Evolutionary conservation across 2,113 vertebrate genomes (phyloP).

Genomic region (Gnathonemus longibarbis): DNA sequence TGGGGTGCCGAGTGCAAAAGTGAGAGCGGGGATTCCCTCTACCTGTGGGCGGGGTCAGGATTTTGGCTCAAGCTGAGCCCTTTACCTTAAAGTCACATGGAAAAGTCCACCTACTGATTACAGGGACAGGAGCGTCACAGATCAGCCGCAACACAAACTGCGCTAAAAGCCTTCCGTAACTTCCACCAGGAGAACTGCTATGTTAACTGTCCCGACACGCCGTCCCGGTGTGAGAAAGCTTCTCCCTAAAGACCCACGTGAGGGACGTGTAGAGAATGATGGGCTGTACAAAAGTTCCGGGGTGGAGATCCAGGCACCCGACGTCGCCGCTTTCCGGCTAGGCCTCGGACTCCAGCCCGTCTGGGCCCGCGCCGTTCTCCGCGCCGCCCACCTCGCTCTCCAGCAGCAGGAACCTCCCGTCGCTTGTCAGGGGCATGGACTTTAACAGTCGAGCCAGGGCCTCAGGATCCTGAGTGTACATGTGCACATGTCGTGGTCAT

Average conservation of each 20-base stretch:
- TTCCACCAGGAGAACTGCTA: neutral
- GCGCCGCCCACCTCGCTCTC: slow-evolving; percentile 59
- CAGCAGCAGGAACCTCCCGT: slow-evolving; percentile 87
- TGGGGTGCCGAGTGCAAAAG: neutral
- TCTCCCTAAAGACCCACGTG: neutral
- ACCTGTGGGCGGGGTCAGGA: neutral
- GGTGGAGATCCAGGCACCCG: neutral
- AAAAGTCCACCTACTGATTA: neutral
- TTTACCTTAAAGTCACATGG: neutral
- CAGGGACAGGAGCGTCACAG: neutral
- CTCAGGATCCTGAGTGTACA: slow-evolving; percentile 73
- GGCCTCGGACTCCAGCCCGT: slow-evolving; percentile 85
- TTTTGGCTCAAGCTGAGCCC: neutral
- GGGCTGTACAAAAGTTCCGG: neutral
- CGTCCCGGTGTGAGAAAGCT: neutral
- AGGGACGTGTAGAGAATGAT: neutral
- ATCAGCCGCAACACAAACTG: neutral
- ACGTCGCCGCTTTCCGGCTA: slow-evolving; percentile 36
- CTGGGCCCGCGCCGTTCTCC: slow-evolving; percentile 52
- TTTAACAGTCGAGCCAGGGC: slow-evolving; percentile 85
- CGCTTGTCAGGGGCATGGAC: slow-evolving; percentile 80
- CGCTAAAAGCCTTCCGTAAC: neutral
- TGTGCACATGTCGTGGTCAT: neutral
- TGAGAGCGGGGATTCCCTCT: neutral
- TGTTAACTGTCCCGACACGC: neutral